Percentiles rank a stretch among this genome's conserved stretches.
These are phyloP conservation scores for Drosophila emarginata DNA, from an alignment of 2,888 invertebrate species.

Conservation along the genomic window DNA sequence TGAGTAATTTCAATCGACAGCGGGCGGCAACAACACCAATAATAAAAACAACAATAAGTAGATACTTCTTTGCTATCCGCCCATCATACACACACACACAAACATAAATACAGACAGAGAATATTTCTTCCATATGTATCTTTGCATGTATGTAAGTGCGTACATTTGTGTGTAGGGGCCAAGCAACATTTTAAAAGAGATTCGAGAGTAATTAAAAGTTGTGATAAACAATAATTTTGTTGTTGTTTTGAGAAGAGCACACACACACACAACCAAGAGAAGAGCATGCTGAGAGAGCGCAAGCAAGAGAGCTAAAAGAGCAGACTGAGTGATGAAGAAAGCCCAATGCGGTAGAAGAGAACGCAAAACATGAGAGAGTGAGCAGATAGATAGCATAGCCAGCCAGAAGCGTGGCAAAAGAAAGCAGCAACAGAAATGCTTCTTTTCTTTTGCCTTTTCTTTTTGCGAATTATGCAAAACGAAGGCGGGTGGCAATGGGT, in stretches of 20 bases:
- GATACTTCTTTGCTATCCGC: conserved; percentile 5
- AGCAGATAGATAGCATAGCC: conserved; percentile 45
- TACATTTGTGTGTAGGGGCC: conserved; percentile 14
- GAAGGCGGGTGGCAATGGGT: background rate
- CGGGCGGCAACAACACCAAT: conserved; percentile 24
- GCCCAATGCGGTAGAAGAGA: conserved; percentile 25
- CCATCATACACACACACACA: background rate
- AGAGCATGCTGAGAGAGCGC: conserved; percentile 19
- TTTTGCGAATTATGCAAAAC: background rate
- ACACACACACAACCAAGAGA: conserved; percentile 7
- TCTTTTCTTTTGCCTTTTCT: conserved; percentile 6
- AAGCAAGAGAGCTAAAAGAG: conserved; percentile 31
- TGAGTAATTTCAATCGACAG: conserved; percentile 71
- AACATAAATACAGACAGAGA: background rate
- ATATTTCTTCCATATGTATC: background rate
- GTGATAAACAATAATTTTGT: conserved; percentile 63
- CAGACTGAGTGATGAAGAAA: conserved; percentile 8
- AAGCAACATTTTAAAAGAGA: conserved; percentile 61
- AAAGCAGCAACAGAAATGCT: conserved; percentile 42
- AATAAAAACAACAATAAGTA: conserved; percentile 51
- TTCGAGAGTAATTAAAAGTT: conserved; percentile 67
- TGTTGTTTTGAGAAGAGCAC: conserved; percentile 25
- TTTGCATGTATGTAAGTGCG: background rate
- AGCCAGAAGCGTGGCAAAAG: conserved; percentile 52
- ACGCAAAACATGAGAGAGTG: conserved; percentile 6